Conservation (phyloP, 2,797 vertebrate species). For the Hipposideros larvatus region DNA sequence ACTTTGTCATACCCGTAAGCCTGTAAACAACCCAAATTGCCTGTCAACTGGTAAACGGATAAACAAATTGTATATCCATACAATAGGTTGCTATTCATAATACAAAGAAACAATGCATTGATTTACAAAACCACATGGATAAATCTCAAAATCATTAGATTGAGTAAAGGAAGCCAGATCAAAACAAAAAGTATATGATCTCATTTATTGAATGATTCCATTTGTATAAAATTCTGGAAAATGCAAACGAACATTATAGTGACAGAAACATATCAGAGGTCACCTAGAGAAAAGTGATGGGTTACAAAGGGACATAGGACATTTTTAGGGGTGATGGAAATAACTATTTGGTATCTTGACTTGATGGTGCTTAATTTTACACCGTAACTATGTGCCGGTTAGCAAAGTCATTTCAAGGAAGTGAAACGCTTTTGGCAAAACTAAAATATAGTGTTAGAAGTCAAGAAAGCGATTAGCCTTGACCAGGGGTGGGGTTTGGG, state of each 20-base stretch:
- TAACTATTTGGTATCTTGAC: neutral
- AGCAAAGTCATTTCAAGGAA: conserved; percentile 24
- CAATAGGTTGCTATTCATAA: neutral
- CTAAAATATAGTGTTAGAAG: neutral
- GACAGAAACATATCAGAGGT: neutral
- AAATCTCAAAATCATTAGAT: neutral
- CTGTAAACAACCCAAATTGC: neutral
- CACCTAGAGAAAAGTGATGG: neutral
- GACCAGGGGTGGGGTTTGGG: neutral
- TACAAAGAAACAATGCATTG: neutral
- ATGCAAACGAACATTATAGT: neutral
- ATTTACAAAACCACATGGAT: neutral
- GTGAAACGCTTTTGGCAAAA: neutral
- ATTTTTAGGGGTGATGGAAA: neutral
- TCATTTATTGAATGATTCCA: neutral
- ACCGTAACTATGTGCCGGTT: neutral
- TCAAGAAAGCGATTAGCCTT: neutral
- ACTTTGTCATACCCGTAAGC: conserved; percentile 18
- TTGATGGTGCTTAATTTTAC: neutral
- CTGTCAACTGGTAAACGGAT: neutral
- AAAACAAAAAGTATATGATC: neutral
- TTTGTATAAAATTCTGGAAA: neutral
- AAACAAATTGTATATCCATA: neutral
- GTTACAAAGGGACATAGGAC: neutral
- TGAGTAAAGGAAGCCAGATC: neutral